These are phyloP conservation scores for Dendroctonus ponderosae DNA, from an alignment of 1,140 invertebrate genomes.

Conservation along the genomic window DNA sequence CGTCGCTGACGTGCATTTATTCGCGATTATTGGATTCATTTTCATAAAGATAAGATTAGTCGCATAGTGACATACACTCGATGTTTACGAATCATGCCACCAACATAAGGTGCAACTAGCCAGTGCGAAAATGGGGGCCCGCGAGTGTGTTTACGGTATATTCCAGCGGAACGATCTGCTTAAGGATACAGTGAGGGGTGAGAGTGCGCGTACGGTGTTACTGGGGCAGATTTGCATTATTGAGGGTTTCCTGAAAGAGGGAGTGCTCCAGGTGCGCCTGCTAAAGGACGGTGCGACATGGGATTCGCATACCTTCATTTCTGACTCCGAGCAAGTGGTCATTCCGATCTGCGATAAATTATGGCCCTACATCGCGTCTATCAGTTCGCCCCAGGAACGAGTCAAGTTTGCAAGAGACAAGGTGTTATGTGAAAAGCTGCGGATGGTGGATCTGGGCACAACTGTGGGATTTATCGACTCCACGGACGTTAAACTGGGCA, in stretches of 20 bases:
- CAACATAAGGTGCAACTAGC: conserved; percentile 7
- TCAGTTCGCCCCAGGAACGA: conserved; percentile 53
- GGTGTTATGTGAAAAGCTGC: conserved; percentile 51
- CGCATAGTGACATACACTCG: background rate
- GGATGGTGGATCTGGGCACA: conserved; percentile 44
- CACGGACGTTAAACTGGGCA: conserved; percentile 47
- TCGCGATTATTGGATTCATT: conserved; percentile 1
- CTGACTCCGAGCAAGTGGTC: conserved; percentile 35
- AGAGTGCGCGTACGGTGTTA: conserved; percentile 39
- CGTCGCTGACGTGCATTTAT: conserved; percentile 1
- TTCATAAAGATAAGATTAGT: conserved; percentile 6
- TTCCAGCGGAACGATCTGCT: conserved; percentile 40
- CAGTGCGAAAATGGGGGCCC: conserved; percentile 40
- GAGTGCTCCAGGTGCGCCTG: conserved; percentile 38
- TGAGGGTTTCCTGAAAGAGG: conserved; percentile 35
- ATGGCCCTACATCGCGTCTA: conserved; percentile 55
- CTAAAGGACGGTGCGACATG: conserved; percentile 44
- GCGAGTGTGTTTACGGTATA: conserved; percentile 41
- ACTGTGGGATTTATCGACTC: conserved; percentile 46
- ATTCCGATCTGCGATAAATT: conserved; percentile 41
- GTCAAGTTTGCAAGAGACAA: conserved; percentile 53
- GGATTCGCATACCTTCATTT: conserved; percentile 40
- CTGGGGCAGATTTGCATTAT: conserved; percentile 47
- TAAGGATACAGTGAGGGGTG: conserved; percentile 25
- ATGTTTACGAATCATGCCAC: conserved; percentile 27